Percentiles rank a stretch among this genome's conserved stretches.
Evolutionary conservation across 2,113 vertebrate genomes (phyloP).

Genomic region (Microtus pennsylvanicus): DNA sequence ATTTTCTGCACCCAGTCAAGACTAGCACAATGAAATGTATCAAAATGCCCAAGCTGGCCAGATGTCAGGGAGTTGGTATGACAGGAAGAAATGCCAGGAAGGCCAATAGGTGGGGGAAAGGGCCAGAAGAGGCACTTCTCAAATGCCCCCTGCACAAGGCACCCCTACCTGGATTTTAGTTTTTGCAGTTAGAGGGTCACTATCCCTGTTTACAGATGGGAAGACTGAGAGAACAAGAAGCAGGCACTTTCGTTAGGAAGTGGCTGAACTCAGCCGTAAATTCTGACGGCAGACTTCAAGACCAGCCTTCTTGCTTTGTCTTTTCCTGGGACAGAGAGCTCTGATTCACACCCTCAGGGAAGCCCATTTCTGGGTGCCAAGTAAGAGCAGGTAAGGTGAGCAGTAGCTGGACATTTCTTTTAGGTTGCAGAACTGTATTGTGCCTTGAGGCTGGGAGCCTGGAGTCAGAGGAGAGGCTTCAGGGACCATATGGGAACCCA

Average conservation of each 20-base stretch:
- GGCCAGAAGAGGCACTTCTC: background rate
- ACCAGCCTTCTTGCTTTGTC: background rate
- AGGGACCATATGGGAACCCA: background rate
- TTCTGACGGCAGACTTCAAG: background rate
- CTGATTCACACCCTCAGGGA: background rate
- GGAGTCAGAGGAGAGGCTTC: background rate
- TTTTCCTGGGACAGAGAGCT: background rate
- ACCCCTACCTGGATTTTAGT: background rate
- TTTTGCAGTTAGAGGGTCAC: background rate
- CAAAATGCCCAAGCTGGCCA: background rate
- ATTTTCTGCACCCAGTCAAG: background rate
- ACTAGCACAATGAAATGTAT: background rate
- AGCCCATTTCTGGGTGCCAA: background rate
- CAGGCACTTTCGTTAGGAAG: background rate
- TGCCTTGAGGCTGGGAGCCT: background rate
- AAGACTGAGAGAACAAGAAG: background rate
- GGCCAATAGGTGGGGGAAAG: background rate
- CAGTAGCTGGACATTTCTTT: too few species aligned
- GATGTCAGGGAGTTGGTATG: background rate
- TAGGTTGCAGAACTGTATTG: background rate
- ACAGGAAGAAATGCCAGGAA: constrained; percentile 1
- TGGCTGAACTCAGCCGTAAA: constrained; percentile 7
- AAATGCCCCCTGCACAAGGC: background rate
- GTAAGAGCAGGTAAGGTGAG: background rate
- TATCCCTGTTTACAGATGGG: constrained; percentile 13